These are phyloP conservation scores for Tribolium freemani DNA, from an alignment of 2,888 invertebrate genomes.

Conservation along the genomic window DNA sequence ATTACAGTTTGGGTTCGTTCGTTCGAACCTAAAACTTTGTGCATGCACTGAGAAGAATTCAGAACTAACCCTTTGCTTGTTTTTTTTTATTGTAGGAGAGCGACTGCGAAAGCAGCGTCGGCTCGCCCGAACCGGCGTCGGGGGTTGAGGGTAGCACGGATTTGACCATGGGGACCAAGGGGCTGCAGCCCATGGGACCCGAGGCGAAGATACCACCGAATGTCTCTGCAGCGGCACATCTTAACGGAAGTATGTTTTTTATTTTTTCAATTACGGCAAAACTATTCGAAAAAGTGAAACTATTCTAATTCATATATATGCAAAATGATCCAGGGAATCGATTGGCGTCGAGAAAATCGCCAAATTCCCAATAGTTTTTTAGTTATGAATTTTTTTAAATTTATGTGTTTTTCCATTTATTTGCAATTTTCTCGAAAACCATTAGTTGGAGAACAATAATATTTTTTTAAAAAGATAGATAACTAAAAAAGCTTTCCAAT, in stretches of 20 bases:
- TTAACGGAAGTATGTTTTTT: conserved; percentile 74
- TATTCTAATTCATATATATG: no score
- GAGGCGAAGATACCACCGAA: conserved; percentile 63
- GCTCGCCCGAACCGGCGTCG: conserved; percentile 73
- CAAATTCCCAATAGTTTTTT: no score
- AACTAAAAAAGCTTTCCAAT: no score
- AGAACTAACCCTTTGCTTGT: not conserved
- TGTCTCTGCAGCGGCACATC: conserved; percentile 72
- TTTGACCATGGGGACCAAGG: conserved; percentile 60
- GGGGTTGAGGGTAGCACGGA: conserved; percentile 66
- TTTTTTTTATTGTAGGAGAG: conserved; percentile 70
- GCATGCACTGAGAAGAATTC: not conserved
- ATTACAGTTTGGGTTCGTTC: conserved; percentile 48
- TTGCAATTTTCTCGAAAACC: no score
- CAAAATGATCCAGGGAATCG: no score
- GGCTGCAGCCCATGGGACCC: conserved; percentile 50
- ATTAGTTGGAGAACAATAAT: no score
- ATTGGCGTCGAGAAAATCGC: no score
- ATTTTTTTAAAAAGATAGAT: no score
- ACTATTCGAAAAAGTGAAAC: no score
- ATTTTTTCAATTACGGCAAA: no score
- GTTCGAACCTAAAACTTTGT: not conserved
- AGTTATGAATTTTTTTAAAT: no score
- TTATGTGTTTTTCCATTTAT: no score
- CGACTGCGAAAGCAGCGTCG: conserved; percentile 76